These are phyloP conservation scores for Pithys albifrons DNA, from an alignment of 2,113 vertebrate species.

Conservation along the genomic window DNA sequence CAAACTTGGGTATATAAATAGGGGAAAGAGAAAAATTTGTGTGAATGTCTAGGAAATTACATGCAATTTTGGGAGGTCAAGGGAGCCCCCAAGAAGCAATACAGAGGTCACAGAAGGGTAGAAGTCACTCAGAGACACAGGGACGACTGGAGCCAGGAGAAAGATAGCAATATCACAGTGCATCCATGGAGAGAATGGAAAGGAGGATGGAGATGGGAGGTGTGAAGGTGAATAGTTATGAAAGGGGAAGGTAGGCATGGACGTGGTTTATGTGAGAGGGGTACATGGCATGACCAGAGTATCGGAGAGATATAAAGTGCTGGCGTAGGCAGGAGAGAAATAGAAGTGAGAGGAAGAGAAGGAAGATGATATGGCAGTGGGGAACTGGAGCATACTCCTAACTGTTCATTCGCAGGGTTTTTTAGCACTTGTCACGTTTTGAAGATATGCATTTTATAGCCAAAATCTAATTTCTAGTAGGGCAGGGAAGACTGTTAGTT, in stretches of 20 bases:
- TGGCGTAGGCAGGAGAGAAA: slow-evolving; percentile 23
- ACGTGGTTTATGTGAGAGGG: not conserved
- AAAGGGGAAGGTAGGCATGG: not conserved
- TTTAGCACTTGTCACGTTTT: slow-evolving; percentile 45
- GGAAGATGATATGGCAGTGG: not conserved
- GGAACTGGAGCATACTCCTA: not conserved
- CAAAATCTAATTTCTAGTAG: not conserved
- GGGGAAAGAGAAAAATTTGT: not conserved
- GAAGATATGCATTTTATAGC: slow-evolving; percentile 8
- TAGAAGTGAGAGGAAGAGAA: slow-evolving; percentile 31
- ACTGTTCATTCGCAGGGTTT: slow-evolving; percentile 32
- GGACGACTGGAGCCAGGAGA: not conserved
- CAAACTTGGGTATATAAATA: not conserved
- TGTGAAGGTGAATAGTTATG: not conserved
- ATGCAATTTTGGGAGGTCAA: not conserved
- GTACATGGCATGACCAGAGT: not conserved
- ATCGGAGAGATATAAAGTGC: not conserved
- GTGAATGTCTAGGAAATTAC: not conserved
- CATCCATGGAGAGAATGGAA: not conserved
- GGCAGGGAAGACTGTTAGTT: not conserved
- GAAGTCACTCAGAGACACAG: not conserved
- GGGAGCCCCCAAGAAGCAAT: not conserved
- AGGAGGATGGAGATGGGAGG: not conserved
- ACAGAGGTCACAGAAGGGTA: not conserved
- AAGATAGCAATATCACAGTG: not conserved